These are phyloP conservation scores for Scomber japonicus DNA, from an alignment of 2,113 vertebrate genomes.

Conservation along the genomic window DNA sequence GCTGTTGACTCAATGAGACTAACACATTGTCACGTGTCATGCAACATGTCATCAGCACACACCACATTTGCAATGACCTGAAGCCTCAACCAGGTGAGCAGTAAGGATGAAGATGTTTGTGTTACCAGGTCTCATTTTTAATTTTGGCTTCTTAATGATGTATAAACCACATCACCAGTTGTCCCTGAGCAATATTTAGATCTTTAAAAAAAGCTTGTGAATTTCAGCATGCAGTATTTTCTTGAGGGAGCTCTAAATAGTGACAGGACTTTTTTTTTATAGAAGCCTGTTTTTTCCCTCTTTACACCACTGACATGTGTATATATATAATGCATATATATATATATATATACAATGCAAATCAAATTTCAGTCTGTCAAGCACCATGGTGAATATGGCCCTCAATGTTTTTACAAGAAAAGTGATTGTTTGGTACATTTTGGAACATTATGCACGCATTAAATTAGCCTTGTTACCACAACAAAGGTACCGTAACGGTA, in stretches of 20 bases:
- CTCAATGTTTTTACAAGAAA: not conserved
- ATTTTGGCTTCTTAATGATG: not conserved
- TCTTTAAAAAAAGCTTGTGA: no score
- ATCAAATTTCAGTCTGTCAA: no score
- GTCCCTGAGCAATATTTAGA: not conserved
- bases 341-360: no score
- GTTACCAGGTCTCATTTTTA: not conserved
- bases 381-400: no score
- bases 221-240: no score
- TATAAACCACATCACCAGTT: not conserved
- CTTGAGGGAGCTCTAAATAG: not conserved
- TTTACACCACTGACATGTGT: not conserved
- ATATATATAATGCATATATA: no score
- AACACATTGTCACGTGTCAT: slow-evolving; percentile 20
- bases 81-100: slow-evolving; percentile 13
- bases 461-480: not conserved
- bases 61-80: not conserved
- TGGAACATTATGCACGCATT: not conserved
- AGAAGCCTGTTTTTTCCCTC: no score
- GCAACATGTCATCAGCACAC: not conserved
- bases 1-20: slow-evolving; percentile 41
- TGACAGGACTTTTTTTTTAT: no score
- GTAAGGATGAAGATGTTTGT: not conserved
- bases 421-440: not conserved
- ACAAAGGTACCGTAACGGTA: not conserved